Evolutionary conservation across 2,113 vertebrate species (phyloP), one percentile per base, ranked within the genome.

Genomic region (Rhizomys pruinosus): DNA sequence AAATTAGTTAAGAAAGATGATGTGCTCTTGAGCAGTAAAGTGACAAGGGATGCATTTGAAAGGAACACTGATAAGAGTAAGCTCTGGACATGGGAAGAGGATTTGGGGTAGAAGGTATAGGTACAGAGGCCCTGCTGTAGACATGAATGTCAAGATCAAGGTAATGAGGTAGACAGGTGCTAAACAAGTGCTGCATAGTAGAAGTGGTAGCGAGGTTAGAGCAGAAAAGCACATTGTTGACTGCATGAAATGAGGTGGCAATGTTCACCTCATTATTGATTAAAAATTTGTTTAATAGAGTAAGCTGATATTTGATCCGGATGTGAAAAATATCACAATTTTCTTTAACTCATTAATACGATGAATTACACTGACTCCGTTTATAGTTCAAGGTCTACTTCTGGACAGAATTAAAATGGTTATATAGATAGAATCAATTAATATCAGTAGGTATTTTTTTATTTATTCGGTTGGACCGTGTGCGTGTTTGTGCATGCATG

Each of bases 331-430:
- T 2, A 6, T 55, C 76, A 55, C 32, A 52, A 7, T 52, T n/a
- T 79, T 5, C 47, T 52, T 77, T 47, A 77, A 52, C 44, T 34
- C 55, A 59, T 59, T 79, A 37, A 37, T 37, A 7, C 7, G 11
- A 6, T 79, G 0, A n/a, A 79, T 37, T 79, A 37, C 2, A 4
- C 52, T 85, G 55, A 57, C 27, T 89, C 93, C 9, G n/a, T 78
- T 86, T 90, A 32, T 20, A 63, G 87, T 73, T 29, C 57, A 7
- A 11, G 44, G 64, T 82, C 42, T 42, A 77, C 19, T 39, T 20
- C 20, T 91, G 29, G 57, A 27, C 59, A 95, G 59, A 90, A 86
- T 87, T 89, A 55, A 94, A 89, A 78, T 93, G 59, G 32, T 57
- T 80, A 5, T 84, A 47, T 87, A 89, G 89, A 87, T 74, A 66